Conservation (phyloP, 2,888 invertebrate species). For the Hyposoter dolosus region DNA sequence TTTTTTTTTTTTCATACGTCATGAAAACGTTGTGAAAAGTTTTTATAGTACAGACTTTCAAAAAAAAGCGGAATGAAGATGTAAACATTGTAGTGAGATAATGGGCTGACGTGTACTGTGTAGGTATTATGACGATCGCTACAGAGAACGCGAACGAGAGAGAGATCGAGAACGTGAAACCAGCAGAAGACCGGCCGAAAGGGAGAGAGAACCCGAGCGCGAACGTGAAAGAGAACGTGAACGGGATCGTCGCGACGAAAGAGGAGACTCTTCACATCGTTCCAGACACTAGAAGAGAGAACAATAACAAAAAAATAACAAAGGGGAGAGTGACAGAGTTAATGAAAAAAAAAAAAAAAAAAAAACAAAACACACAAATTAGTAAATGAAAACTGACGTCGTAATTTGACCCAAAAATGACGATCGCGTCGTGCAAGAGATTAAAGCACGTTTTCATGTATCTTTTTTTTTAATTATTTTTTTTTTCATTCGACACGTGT, state of each 20-base stretch:
- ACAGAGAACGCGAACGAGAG: conserved; percentile 89
- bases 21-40: conserved; percentile 42
- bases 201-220: conserved; percentile 88
- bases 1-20: conserved; percentile 8
- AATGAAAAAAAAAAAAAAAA: conserved; percentile 17
- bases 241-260: conserved; percentile 88
- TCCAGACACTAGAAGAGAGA: conserved; percentile 87
- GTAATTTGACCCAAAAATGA: conserved; percentile 55
- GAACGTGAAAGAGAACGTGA: conserved; percentile 89
- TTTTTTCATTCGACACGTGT: conserved; percentile 48
- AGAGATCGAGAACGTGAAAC: conserved; percentile 87
- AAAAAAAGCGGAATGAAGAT: not conserved
- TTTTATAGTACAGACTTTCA: conserved; percentile 16
- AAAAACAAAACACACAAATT: conserved; percentile 30
- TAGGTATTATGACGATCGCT: conserved; percentile 95
- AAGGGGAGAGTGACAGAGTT: conserved; percentile 36
- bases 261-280: conserved; percentile 87
- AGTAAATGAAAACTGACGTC: conserved; percentile 56
- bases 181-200: conserved; percentile 86
- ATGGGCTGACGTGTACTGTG: conserved; percentile 80
- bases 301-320: conserved; percentile 17
- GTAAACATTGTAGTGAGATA: conserved; percentile 69
- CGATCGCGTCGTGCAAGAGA: conserved; percentile 54
- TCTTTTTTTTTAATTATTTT: conserved; percentile 15
- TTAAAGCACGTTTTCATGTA: conserved; percentile 32